A percentile compares a stretch with the other conserved stretches of the same genome.
Evolutionary conservation across 2,113 vertebrate species (phyloP).

Genomic region (Gadus chalcogrammus): DNA sequence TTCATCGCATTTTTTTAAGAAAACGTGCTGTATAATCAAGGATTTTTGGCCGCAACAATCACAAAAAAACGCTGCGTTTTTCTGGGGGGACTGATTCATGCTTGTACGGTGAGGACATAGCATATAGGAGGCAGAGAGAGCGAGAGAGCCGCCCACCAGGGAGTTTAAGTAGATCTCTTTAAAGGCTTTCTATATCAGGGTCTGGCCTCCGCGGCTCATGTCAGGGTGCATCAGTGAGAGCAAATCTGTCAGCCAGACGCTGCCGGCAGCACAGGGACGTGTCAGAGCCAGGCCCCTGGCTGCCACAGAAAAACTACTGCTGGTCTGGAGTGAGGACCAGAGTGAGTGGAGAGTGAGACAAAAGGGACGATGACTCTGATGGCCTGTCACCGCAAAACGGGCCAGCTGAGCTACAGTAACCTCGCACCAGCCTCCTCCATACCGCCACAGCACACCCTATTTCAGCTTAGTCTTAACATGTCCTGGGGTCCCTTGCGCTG

Average conservation of each 20-base stretch:
- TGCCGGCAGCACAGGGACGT: slow-evolving; percentile 17
- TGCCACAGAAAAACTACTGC: slow-evolving; percentile 13
- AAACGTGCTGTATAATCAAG: too few relatives aligned
- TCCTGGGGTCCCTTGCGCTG: slow-evolving; percentile 20
- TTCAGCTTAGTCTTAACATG: background rate
- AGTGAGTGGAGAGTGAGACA: background rate
- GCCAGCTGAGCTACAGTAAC: slow-evolving; percentile 20
- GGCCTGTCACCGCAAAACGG: slow-evolving; percentile 10
- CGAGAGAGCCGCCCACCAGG: background rate
- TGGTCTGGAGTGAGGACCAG: slow-evolving; percentile 1
- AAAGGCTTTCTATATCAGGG: slow-evolving; percentile 36
- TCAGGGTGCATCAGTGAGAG: slow-evolving; percentile 42
- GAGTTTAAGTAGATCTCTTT: slow-evolving; percentile 17
- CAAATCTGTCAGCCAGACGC: slow-evolving; percentile 4
- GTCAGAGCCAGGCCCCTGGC: slow-evolving; percentile 5
- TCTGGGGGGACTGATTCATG: background rate
- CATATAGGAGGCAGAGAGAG: background rate
- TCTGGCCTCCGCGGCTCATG: slow-evolving; percentile 34
- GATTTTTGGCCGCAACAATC: too few relatives aligned
- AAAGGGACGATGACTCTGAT: slow-evolving; percentile 2
- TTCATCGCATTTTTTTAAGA: too few relatives aligned
- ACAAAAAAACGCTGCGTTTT: too few relatives aligned
- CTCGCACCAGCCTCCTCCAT: slow-evolving; percentile 1
- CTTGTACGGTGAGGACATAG: background rate
- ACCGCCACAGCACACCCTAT: background rate